Percentiles rank a stretch among this genome's conserved stretches.
Conservation (phyloP, 2,888 invertebrate species). For the Podotricha telesiphe region DNA sequence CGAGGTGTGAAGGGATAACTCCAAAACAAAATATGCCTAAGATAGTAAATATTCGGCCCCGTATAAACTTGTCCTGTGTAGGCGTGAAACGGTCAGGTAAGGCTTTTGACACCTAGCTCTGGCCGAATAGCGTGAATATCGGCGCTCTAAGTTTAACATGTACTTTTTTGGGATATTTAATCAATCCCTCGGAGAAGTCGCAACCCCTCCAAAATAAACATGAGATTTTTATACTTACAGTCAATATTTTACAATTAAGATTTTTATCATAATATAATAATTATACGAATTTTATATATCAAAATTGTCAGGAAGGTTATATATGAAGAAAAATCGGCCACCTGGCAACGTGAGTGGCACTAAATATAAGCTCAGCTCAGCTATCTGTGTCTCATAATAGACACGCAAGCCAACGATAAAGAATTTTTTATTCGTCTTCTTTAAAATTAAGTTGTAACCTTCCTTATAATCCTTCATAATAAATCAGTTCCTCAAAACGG, state of each 20-base stretch:
- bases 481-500: constrained; percentile 15
- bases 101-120: constrained; percentile 81
- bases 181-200: constrained; percentile 56
- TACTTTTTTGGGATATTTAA: constrained; percentile 69
- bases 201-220: constrained; percentile 41
- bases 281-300: constrained; percentile 15
- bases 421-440: background rate
- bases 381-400: constrained; percentile 37
- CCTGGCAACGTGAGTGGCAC: constrained; percentile 62
- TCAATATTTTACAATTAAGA: constrained; percentile 4
- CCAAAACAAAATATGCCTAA: constrained; percentile 71
- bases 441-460: constrained; percentile 18
- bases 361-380: constrained; percentile 56
- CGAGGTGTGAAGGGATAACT: constrained; percentile 80
- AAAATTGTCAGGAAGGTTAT: constrained; percentile 51
- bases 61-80: constrained; percentile 63
- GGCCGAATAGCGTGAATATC: constrained; percentile 73
- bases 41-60: constrained; percentile 68
- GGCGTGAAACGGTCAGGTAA: constrained; percentile 78
- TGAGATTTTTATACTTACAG: constrained; percentile 1
- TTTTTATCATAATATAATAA: background rate
- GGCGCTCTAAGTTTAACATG: constrained; percentile 74
- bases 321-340: constrained; percentile 53
- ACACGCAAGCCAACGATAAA: constrained; percentile 14
- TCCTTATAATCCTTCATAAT: constrained; percentile 1